These are phyloP conservation scores for Sclerodermus sp. DNA, from an alignment of 2,888 invertebrate species.

Conservation along the genomic window DNA sequence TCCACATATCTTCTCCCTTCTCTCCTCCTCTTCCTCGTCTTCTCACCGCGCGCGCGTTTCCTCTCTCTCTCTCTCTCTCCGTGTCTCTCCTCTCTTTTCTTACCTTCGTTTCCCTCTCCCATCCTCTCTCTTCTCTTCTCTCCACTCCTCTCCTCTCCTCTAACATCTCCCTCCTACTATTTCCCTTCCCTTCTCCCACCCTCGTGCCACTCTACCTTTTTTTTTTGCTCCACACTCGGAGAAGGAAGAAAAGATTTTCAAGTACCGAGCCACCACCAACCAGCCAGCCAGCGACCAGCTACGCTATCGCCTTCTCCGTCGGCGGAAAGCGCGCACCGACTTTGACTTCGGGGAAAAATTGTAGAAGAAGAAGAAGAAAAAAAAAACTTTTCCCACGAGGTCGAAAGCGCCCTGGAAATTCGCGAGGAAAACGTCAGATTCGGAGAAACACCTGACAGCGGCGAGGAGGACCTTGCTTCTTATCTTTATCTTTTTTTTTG, in stretches of 20 bases:
- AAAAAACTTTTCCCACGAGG: too few species aligned
- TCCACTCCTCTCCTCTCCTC: conserved; percentile 4
- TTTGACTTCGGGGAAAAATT: too few species aligned
- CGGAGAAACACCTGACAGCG: too few species aligned
- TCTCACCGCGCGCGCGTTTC: neutral
- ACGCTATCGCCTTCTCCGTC: neutral
- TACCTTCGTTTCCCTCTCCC: neutral
- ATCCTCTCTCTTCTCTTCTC: conserved; percentile 2
- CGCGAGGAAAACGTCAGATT: too few species aligned
- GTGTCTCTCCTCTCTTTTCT: conserved; percentile 6
- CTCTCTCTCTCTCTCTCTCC: conserved; percentile 7
- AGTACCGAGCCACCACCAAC: neutral
- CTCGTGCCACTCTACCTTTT: conserved; percentile 1
- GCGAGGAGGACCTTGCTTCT: neutral
- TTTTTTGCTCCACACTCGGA: neutral
- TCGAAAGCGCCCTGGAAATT: too few species aligned
- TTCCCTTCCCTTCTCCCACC: neutral
- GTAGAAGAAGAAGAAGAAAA: too few species aligned
- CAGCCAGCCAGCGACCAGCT: conserved; percentile 1
- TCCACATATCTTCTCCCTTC: neutral
- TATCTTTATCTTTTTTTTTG: neutral
- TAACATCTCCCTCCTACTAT: neutral
- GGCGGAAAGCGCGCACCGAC: too few species aligned
- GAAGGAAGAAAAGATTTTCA: conserved; percentile 5
- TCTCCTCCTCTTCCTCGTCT: conserved; percentile 4